Base-by-base conservation (phyloP, 2,888 invertebrate genomes). In the Timema cristinae region DNA sequence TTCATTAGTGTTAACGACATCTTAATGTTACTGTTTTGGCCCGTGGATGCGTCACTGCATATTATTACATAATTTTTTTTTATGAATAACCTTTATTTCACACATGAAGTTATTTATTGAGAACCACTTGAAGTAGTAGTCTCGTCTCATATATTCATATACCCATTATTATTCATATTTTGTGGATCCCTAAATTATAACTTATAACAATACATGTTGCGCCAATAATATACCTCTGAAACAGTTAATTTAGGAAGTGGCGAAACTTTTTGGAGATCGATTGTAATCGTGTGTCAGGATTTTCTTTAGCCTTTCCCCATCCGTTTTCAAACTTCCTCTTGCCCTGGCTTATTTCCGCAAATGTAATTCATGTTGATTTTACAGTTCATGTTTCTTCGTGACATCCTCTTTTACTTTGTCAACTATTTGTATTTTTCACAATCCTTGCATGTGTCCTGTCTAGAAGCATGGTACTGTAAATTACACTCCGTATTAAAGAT, bases 101-200 rank as follows among this genome's bases (percentile, higher is more conserved):
- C 47, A 32, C 7, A 63, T 32, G 10, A 7, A 47, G 7, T 32
- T 16, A 52, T 63, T 48, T 63, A 32, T 48, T 63, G 32, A 11
- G 63, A 63, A 13, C 63, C 63, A 32, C 32, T 32, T 10, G 15
- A 63, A 13, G 63, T 11, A 63, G 11, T 61, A 61, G 9, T 47
- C 47, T 61, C 61, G 11, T 61, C 61, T 47, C 16, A 61, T 16
- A 68, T 47, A 51, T 68, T 51, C 16, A 68, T n/a, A 52, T 16
- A 32, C 51, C 68, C 52, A 51, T n/a, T 16, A 47, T 15, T 2
- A 10, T 68, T 50, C 16, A 50, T 16, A 68, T 32, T 16, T 68
- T 47, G 52, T 51, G 68, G 32, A 68, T 68, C 16, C 52, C 68
- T 11, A 68, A 68, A 52, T 51, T 51, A 15, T 68, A 51, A 51